Base-by-base conservation (phyloP, 2,797 vertebrate species). In the Hipposideros larvatus region DNA sequence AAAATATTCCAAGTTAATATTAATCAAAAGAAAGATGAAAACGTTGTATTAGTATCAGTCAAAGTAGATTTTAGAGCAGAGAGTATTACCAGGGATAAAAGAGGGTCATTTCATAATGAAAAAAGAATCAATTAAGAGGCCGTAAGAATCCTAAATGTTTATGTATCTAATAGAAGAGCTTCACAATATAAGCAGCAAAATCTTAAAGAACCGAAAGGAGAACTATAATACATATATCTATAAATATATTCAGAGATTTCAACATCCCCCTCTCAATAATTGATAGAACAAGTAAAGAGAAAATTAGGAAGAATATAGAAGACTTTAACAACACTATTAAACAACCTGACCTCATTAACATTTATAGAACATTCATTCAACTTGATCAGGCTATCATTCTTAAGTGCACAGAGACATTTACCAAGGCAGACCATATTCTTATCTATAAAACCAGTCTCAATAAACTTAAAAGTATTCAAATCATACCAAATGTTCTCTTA, bases 121-220 rank as follows among this genome's bases (percentile, higher is more conserved):
- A 94, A 73, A 68, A 14, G 28, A 16, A 51, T 63, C 7, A 61
- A 87, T 57, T 55, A 82, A 55, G 34, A 82, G 11, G 63, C 57
- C 14, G 19, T 77, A 77, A 79, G 41, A 86, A 91, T 85, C 55
- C 63, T 82, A 80, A 88, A 48, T 7, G 7, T 63, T 68, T 51
- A 91, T 51, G 34, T 18, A 51, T 34, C 26, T 22, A 66, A 57
- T 66, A 93, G 71, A 57, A 79, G 46, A 80, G 16, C 31, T 48
- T 92, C 48, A 73, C 6, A 63, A 68, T 21, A 82, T 8, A 66
- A 79, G 83, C 74, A 55, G 22, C 43, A 91, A 70, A 57, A 83
- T 63, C 16, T 94, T 84, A 90, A 0, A 79, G 79, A 80, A 93
- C n/a, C 31, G 21, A 77, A 93, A 87, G 51, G 53, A 90, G 73